Evolutionary conservation across 2,113 vertebrate genomes (phyloP).

Genomic region (Sigmodon hispidus): DNA sequence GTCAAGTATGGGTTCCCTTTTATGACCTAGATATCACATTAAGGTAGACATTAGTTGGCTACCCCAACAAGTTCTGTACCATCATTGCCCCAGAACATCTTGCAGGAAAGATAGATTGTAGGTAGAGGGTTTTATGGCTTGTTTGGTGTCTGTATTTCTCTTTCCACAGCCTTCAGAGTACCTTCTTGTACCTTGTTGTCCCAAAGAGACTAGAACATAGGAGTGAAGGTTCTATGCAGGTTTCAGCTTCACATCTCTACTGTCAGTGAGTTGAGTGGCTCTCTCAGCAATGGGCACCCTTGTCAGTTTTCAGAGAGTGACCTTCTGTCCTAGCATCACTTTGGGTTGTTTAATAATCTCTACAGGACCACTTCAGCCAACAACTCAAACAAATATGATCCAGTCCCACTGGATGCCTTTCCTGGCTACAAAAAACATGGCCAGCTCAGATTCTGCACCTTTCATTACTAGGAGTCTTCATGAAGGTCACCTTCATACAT

Average conservation of each 20-base stretch:
- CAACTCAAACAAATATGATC: neutral
- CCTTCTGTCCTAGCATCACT: neutral
- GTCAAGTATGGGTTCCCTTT: neutral
- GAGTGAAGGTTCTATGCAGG: neutral
- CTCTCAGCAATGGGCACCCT: neutral
- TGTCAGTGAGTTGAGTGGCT: neutral
- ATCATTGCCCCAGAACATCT: neutral
- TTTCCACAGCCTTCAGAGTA: neutral
- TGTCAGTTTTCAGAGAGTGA: neutral
- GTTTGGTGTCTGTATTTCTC: neutral
- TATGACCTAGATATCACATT: too few relatives aligned
- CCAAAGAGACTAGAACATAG: neutral
- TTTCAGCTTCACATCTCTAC: neutral
- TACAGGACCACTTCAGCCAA: neutral
- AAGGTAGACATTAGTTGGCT: neutral
- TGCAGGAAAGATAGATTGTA: neutral
- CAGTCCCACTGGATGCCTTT: too few relatives aligned
- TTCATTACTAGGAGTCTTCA: neutral
- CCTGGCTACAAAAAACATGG: neutral
- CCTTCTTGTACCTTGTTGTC: too few relatives aligned
- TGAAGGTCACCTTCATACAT: neutral
- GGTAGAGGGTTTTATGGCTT: too few relatives aligned
- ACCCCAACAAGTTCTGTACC: neutral
- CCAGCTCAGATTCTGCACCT: neutral
- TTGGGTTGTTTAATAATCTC: neutral